phyloP scores from a whole-genome alignment of 2,888 invertebrate genomes.

The Ellobium chinense region DNA sequence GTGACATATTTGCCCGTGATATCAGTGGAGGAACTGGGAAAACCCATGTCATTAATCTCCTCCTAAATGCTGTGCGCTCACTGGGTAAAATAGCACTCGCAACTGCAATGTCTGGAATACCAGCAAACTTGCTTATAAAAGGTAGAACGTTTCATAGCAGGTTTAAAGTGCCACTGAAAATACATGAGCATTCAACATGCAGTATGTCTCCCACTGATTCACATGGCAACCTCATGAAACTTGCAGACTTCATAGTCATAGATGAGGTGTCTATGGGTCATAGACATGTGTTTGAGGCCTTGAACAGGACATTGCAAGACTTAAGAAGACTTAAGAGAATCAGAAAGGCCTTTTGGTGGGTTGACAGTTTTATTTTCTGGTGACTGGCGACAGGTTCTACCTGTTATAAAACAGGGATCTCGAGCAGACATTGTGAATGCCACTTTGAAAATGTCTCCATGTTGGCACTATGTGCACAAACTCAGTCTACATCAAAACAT shows the following conservation, averaged over 20 bases:
- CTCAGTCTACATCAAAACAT: background rate
- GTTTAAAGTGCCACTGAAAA: conserved; percentile 1
- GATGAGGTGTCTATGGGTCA: background rate
- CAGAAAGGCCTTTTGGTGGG: background rate
- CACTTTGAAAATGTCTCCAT: background rate
- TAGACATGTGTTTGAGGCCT: background rate
- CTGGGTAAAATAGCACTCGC: background rate
- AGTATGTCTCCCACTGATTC: background rate
- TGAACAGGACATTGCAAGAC: conserved; percentile 1
- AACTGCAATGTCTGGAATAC: background rate
- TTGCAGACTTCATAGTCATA: background rate
- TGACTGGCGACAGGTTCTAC: background rate
- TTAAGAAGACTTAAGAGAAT: background rate
- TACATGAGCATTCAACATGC: background rate
- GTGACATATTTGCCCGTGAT: background rate
- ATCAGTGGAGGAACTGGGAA: background rate
- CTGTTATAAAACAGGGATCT: background rate
- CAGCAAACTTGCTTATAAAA: background rate
- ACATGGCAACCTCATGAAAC: background rate
- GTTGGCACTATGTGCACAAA: background rate
- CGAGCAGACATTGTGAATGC: background rate
- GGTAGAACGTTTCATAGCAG: background rate
- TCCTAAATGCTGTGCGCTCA: background rate
- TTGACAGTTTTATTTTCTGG: background rate
- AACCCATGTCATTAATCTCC: background rate